Base-by-base conservation (phyloP, 2,888 invertebrate genomes). In the Drosophila putrida region DNA sequence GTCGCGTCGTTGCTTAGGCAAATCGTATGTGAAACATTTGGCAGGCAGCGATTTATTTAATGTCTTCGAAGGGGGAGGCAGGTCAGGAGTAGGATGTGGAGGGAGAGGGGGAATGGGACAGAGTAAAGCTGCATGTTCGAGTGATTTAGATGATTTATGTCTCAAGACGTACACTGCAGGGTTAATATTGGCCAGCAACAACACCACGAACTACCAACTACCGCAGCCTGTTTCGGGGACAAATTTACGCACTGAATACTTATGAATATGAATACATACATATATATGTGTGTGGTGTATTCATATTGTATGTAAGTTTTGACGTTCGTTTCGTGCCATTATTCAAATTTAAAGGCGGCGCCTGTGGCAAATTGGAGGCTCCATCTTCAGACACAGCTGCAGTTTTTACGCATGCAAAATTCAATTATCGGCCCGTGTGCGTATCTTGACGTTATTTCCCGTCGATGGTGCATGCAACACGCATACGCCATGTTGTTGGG, bases 101-200 rank as follows among this genome's bases (percentile, higher is more conserved):
- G 43, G 62, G n/a, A n/a, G n/a, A n/a, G n/a, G 51, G 38, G 38
- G 8, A 33, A 27, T 10, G 53, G 57, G 43, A 70, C 51, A 38
- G 13, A 27, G 51, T 46, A 70, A 83, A 84, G 81, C 89, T 92
- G 90, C 91, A 91, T 91, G 91, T 90, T 91, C 85, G 90, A 91
- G 92, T 91, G 92, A 92, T 92, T 92, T 92, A 91, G 82, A 91
- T 92, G 92, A 92, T 92, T 92, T 92, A 92, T 92, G 90, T 88
- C 81, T 73, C 77, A 86, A 84, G 85, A 88, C 85, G 85, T 82
- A 78, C 80, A 79, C 90, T 90, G 64, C 85, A 78, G 90, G 90
- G 89, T 88, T 90, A 84, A 87, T 88, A 90, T 89, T 81, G 85
- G 82, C 82, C 72, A 75, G 69, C 51, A 70, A 47, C 57, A 67